phyloP scores from a whole-genome alignment of 2,113 vertebrate species.

The Meles meles region DNA sequence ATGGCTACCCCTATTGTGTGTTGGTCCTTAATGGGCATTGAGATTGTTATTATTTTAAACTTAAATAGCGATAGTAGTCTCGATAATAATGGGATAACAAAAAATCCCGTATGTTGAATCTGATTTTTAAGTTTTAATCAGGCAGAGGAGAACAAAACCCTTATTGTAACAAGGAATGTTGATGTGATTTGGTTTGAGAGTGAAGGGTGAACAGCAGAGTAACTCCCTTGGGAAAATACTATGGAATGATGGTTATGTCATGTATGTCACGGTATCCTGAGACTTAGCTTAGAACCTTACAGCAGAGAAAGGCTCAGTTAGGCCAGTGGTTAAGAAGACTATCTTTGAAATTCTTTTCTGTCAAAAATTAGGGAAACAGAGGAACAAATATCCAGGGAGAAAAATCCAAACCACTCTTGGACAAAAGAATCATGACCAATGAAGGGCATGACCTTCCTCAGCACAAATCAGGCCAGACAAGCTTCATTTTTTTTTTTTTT shows the following conservation, averaged over 20 bases:
- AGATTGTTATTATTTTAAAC: slow-evolving; percentile 8
- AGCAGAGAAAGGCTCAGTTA: background rate
- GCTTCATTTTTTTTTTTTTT: background rate
- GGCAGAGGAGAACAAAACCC: slow-evolving; percentile 16
- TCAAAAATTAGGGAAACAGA: slow-evolving; percentile 44
- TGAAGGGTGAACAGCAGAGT: background rate
- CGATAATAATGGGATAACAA: slow-evolving; percentile 3
- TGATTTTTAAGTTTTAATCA: slow-evolving; percentile 25
- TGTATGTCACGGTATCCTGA: background rate
- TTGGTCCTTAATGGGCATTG: background rate
- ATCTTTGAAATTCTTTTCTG: background rate
- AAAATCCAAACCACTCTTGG: background rate
- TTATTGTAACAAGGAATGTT: background rate
- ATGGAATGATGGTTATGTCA: background rate
- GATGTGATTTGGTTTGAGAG: background rate
- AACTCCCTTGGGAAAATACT: background rate
- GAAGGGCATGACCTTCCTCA: background rate
- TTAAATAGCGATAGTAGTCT: slow-evolving; percentile 1
- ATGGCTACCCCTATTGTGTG: background rate
- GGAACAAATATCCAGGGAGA: background rate
- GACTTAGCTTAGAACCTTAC: background rate
- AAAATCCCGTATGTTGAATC: background rate
- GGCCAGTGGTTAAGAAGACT: background rate
- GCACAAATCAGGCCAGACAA: background rate
- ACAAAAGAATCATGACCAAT: background rate